Conservation (phyloP, 37 sponge, comb jelly and placozoan species). For the Amphimedon queenslandica region DNA sequence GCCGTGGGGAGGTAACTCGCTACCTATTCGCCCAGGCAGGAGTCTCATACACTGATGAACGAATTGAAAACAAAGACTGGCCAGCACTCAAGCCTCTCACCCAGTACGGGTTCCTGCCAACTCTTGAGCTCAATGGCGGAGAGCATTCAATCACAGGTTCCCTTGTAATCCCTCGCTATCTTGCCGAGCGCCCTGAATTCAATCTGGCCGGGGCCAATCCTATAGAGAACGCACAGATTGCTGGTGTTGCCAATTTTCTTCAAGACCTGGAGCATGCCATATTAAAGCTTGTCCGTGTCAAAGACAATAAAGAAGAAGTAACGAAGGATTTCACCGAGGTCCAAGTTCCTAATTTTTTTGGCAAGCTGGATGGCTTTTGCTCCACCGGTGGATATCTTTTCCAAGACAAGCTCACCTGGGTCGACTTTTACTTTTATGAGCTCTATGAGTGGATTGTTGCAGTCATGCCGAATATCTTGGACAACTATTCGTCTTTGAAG, state of each 20-base stretch:
- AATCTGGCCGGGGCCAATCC: conserved; percentile 23
- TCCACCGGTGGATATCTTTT: conserved; percentile 1
- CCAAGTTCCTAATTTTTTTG: neutral
- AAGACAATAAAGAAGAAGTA: neutral
- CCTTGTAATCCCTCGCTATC: conserved; percentile 26
- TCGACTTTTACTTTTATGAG: neutral
- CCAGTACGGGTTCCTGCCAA: conserved; percentile 35
- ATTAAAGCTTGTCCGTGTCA: conserved; percentile 12
- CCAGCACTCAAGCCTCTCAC: conserved; percentile 4
- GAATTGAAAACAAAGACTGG: conserved; percentile 17
- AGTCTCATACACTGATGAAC: conserved; percentile 4
- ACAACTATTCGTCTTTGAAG: conserved; percentile 6
- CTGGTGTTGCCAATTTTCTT: conserved; percentile 1
- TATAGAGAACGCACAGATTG: conserved; percentile 22
- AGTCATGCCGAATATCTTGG: neutral
- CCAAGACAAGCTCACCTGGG: conserved; percentile 11
- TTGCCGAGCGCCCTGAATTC: conserved; percentile 25
- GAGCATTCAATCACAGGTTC: conserved; percentile 39
- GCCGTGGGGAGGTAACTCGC: conserved; percentile 37
- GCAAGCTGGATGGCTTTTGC: conserved; percentile 1
- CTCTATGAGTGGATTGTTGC: neutral
- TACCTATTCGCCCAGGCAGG: conserved; percentile 54
- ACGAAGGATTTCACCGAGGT: neutral
- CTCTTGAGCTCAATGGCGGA: conserved; percentile 46
- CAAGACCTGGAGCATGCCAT: conserved; percentile 5